Base-by-base conservation (phyloP, 23 tunicate species). In the Diplosoma virens region DNA sequence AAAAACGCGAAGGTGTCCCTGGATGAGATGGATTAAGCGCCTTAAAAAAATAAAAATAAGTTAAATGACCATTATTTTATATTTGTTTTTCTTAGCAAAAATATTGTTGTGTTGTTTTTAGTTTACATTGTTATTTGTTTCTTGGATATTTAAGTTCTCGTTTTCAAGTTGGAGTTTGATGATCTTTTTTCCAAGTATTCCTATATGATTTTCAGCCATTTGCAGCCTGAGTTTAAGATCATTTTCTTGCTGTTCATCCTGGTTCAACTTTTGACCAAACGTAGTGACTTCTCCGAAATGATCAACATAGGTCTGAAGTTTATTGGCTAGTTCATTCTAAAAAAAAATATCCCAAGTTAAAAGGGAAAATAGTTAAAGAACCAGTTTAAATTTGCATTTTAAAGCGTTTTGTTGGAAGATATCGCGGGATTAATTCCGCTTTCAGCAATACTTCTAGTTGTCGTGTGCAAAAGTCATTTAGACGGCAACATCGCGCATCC, bases 141-240 rank as follows among this genome's bases (percentile, higher is more conserved):
- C 16, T 66, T 81, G 79, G 24, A 79, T 71, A 18, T 47, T 41
- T 81, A 82, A 53, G 50, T 77, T 89, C 52, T 83, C 96, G 30
- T 82, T 82, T 64, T 89, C 96, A 47, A 75, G 66, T 37, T 78
- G 80, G 32, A 89, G 71, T 60, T 82, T 68, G 26, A 89, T 82
- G 41, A 82, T 71, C 50, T 56, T 77, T 77, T 88, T 45, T 3
- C 84, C 82, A 3, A 89, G 88, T 0, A 77, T 35, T 23, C 84
- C 87, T 16, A 84, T 79, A 32, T 89, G 96, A 78, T 89, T 88
- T 70, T 89, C 96, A 29, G 83, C 87, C 75, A 82, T 22, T 32
- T 56, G 67, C 25, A 80, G 54, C 33, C 84, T 34, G 33, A 52
- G 47, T 50, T 80, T 80, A 54, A 80, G 55, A 31, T 80, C 84